Conservation (phyloP, 1,140 invertebrate genomes). For the Drosophila sturtevanti region DNA sequence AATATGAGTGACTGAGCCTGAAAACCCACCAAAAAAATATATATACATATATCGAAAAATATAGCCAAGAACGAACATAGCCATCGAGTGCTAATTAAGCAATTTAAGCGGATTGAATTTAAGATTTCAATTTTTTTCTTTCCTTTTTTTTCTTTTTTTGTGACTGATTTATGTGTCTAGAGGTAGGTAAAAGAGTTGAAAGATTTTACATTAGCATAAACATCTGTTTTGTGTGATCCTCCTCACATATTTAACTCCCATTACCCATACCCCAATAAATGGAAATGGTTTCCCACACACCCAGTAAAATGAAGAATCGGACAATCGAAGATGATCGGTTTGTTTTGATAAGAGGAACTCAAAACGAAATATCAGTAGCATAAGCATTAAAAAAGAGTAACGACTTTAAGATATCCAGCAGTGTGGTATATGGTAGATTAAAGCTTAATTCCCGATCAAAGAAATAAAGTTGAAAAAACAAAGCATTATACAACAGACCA, state of each 20-base stretch:
- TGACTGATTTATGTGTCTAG: conserved; percentile 57
- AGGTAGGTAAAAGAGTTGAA: conserved; percentile 40
- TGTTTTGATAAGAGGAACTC: background rate
- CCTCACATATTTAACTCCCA: conserved; percentile 38
- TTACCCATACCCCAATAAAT: conserved; percentile 51
- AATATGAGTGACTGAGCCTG: conserved; percentile 75
- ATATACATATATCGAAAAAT: background rate
- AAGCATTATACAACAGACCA: too few relatives aligned
- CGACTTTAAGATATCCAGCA: background rate
- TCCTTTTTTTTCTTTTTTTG: conserved; percentile 1
- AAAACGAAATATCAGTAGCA: background rate
- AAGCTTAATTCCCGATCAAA: too few relatives aligned
- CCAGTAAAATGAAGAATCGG: conserved; percentile 5
- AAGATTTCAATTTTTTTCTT: conserved; percentile 61
- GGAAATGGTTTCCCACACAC: conserved; percentile 68
- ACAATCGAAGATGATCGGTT: conserved; percentile 7
- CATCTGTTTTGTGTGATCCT: conserved; percentile 43
- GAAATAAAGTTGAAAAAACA: too few relatives aligned
- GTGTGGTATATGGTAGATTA: too few relatives aligned
- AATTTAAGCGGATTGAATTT: conserved; percentile 80
- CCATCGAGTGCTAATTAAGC: conserved; percentile 74
- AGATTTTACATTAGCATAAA: conserved; percentile 49
- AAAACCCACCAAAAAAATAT: background rate
- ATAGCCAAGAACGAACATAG: conserved; percentile 62
- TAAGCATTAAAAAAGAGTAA: background rate